phyloP scores from a whole-genome alignment of 2,888 invertebrate species.

The Ophonus ardosiacus region DNA sequence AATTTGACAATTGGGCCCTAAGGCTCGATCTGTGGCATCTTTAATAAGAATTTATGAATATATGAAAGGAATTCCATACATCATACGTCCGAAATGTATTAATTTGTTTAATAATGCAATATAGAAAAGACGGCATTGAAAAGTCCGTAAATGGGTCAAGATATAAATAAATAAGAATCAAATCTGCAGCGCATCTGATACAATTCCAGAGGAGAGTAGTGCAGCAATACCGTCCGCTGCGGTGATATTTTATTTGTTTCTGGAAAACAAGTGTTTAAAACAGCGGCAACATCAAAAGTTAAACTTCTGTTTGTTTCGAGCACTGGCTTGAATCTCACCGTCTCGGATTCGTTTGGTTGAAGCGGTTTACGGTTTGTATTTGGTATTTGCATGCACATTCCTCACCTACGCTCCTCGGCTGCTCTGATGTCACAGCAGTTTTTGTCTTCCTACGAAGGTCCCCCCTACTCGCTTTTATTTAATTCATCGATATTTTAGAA shows the following conservation, averaged over 20 bases:
- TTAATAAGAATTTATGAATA: no score
- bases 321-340: conserved; percentile 23
- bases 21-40: no score
- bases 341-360: conserved; percentile 2
- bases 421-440: conserved; percentile 58
- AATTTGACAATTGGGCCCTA: no score
- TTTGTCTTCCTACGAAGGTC: conserved; percentile 34
- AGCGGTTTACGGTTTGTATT: conserved; percentile 29
- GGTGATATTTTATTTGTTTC: conserved; percentile 54
- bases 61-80: no score
- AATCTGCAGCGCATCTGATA: conserved; percentile 54
- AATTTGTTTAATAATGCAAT: conserved; percentile 21
- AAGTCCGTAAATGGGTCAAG: conserved; percentile 48
- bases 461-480: not conserved
- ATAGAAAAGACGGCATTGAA: not conserved
- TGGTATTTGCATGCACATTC: conserved; percentile 56
- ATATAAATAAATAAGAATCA: conserved; percentile 56
- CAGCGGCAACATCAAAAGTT: conserved; percentile 59
- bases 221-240: conserved; percentile 12
- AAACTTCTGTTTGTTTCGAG: conserved; percentile 50
- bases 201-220: conserved; percentile 16
- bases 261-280: conserved; percentile 54
- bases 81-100: not conserved
- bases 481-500: conserved; percentile 38
- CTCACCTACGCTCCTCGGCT: conserved; percentile 43